A percentile compares a stretch with the other conserved stretches of the same genome.
These are phyloP conservation scores for Trichogramma dendrolimi DNA, from an alignment of 2,888 invertebrate species.

Conservation along the genomic window DNA sequence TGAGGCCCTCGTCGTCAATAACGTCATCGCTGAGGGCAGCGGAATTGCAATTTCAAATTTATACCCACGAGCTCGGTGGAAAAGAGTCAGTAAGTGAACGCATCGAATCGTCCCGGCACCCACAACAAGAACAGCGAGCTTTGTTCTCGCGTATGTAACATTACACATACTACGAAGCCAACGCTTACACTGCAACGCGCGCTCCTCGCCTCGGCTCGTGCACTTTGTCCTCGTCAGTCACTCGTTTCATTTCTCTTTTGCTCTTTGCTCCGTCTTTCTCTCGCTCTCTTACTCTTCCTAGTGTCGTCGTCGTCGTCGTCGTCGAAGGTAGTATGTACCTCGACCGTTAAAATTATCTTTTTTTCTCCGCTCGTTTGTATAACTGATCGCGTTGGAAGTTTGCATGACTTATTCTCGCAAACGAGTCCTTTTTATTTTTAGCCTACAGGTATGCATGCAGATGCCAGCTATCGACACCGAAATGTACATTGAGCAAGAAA, in stretches of 20 bases:
- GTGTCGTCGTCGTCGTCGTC: constrained; percentile 5
- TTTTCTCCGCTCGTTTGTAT: constrained; percentile 25
- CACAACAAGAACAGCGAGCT: background rate
- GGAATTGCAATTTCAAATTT: background rate
- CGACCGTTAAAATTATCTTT: background rate
- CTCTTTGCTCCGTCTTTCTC: constrained; percentile 9
- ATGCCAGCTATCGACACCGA: background rate
- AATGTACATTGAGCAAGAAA: too few relatives aligned
- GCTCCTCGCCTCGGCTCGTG: background rate
- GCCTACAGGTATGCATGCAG: constrained; percentile 20
- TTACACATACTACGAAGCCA: too few relatives aligned
- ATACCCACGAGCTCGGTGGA: background rate
- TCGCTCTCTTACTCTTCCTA: constrained; percentile 10
- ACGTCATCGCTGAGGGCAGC: too few relatives aligned
- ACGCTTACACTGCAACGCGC: background rate
- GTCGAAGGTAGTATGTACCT: background rate
- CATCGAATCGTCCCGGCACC: background rate
- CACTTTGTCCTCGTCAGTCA: background rate
- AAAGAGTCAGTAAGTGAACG: background rate
- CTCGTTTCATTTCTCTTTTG: constrained; percentile 9
- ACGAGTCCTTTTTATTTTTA: constrained; percentile 9
- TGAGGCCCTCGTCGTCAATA: too few relatives aligned
- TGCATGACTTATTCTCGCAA: constrained; percentile 27
- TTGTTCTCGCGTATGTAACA: too few relatives aligned
- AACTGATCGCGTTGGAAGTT: constrained; percentile 20